Percentiles rank a stretch among this genome's conserved stretches.
Evolutionary conservation across 2,888 invertebrate species (phyloP).

Genomic region (Sarcophaga carnaria): DNA sequence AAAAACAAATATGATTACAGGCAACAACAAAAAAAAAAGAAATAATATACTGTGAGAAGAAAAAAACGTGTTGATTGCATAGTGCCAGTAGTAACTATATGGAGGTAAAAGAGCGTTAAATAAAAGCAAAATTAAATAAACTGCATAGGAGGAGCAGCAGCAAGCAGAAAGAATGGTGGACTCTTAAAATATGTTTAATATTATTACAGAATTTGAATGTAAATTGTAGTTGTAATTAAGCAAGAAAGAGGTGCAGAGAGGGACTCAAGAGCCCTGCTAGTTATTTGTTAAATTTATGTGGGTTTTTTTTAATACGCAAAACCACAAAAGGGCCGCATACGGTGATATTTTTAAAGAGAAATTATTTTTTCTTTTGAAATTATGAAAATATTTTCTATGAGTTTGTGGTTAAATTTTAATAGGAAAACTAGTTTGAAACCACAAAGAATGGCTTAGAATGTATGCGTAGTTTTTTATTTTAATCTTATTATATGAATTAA

Average conservation of each 20-base stretch:
- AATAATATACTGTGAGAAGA: too few relatives aligned
- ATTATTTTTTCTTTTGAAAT: slow-evolving; percentile 1
- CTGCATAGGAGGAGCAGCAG: too few relatives aligned
- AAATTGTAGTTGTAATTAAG: background rate
- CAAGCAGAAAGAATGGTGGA: background rate
- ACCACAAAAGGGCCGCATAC: background rate
- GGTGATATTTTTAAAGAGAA: slow-evolving; percentile 8
- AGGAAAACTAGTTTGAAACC: slow-evolving; percentile 6
- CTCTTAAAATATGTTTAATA: slow-evolving; percentile 41
- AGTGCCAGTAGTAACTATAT: too few relatives aligned
- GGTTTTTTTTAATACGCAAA: background rate
- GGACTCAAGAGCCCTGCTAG: background rate
- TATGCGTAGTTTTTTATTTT: background rate
- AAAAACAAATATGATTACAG: background rate
- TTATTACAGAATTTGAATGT: background rate
- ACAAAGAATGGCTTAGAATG: background rate
- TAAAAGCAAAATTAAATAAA: too few relatives aligned
- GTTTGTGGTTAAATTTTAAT: background rate
- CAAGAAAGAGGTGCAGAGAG: background rate
- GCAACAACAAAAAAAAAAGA: too few relatives aligned
- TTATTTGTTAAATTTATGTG: slow-evolving; percentile 22
- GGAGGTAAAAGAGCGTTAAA: too few relatives aligned
- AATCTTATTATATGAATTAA: background rate
- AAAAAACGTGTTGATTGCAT: too few relatives aligned
- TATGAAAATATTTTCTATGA: slow-evolving; percentile 1